Evolutionary conservation across 1,140 invertebrate species (phyloP), one percentile per base, ranked within the genome.

Genomic region (Sogatella furcifera): DNA sequence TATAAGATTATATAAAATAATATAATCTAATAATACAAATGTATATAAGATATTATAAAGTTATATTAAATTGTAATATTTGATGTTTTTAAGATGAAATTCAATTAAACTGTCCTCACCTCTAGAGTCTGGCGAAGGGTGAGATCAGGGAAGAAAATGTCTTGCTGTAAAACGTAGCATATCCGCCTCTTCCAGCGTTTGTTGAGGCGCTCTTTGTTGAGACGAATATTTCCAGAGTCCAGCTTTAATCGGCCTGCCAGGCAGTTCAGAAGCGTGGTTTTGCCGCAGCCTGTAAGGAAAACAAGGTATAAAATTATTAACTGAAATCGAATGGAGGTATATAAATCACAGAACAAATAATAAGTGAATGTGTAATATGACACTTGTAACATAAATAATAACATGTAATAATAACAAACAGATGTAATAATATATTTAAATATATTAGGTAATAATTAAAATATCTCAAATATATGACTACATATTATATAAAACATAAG

Each of bases 101-200:
- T 19, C n/a, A n/a, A n/a, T n/a, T n/a, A 60, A 19, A 5, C 24
- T 22, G 24, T 52, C 72, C 74, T 76, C 71, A 86, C 84, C 72
- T 84, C 81, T 55, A 92, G 76, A 0, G 89, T 92, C 73, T 92
- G 88, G 58, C 84, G 76, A 15, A 92, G 76, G 1, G 88, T 92
- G 61, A 92, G 77, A 70, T 87, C 86, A 8, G 88, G 80, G 70
- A 91, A 90, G 74, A 92, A 92, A 60, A 90, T 82, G 68, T 92
- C 89, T 69, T 92, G 84, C 70, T 92, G 89, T 43, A 91, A 78
- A 17, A 92, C 89, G 72, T 92, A 92, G 65, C 88, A 88, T 58
- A 92, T 89, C 67, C 82, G 82, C 59, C 88, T 74, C 59, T 85
- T 82, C 78, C 85, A 85, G 67, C 84, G 74, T 68, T 91, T 91